Percentiles rank a stretch among this genome's conserved stretches.
These are phyloP conservation scores for Meloidogyne chitwoodi DNA, from an alignment of 1,140 invertebrate species.

Conservation along the genomic window DNA sequence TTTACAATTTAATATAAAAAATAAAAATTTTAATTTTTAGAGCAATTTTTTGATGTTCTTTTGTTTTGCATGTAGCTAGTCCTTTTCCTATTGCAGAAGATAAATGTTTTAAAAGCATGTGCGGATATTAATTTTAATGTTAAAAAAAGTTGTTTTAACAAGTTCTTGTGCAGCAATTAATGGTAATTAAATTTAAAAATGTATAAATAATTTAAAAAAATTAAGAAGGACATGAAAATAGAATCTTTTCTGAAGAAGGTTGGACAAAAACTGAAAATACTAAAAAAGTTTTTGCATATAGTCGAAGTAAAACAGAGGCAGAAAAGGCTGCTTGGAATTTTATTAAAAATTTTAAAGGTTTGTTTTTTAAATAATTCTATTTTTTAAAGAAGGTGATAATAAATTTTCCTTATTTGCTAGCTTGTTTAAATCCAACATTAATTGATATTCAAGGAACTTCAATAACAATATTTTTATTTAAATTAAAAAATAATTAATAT, in stretches of 20 bases:
- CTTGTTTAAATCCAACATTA: slow-evolving; percentile 65
- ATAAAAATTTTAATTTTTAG: slow-evolving; percentile 61
- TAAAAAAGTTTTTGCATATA: slow-evolving; percentile 55
- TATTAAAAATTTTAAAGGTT: slow-evolving; percentile 36
- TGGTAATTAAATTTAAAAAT: slow-evolving; percentile 45
- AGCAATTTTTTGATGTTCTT: slow-evolving; percentile 64
- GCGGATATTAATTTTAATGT: slow-evolving; percentile 61
- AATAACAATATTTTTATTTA: slow-evolving; percentile 56
- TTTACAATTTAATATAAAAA: no score
- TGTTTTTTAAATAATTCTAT: neutral
- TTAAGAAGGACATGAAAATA: slow-evolving; percentile 58
- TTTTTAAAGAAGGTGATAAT: slow-evolving; percentile 53
- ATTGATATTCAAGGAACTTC: slow-evolving; percentile 61
- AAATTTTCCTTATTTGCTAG: slow-evolving; percentile 65
- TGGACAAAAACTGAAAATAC: slow-evolving; percentile 63
- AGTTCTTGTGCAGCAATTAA: slow-evolving; percentile 65
- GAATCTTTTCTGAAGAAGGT: slow-evolving; percentile 64
- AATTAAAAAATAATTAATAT: neutral
- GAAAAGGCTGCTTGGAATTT: slow-evolving; percentile 68
- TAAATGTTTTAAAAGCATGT: slow-evolving; percentile 65
- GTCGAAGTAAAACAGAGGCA: slow-evolving; percentile 65
- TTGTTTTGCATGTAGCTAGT: slow-evolving; percentile 66
- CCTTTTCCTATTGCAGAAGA: slow-evolving; percentile 63
- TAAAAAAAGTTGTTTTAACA: slow-evolving; percentile 66
- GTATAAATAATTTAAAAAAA: slow-evolving; percentile 47